Evolutionary conservation across 2,888 invertebrate genomes (phyloP), one percentile per base, ranked within the genome.

Genomic region (Tridacna gigas): DNA sequence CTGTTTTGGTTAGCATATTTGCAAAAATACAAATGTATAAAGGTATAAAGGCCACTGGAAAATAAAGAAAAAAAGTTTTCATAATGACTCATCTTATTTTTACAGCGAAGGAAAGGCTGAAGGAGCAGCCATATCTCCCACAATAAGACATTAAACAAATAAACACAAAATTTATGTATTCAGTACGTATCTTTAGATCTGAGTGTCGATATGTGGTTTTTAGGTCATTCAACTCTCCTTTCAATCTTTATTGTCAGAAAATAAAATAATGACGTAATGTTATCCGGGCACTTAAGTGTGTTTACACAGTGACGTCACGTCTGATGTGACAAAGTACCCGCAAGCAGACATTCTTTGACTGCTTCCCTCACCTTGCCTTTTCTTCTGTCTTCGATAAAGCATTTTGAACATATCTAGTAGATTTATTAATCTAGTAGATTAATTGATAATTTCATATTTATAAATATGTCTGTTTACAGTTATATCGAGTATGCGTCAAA

Each of bases 231-330:
- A 69, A 69, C 47, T 25, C 48, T n/a, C 22, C 26, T 69, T 69
- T 69, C 69, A 69, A 7, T 47, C 7, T 69, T 13, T 13, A 69
- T 69, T 47, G 69, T 69, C 25, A 37, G 25, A 47, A 15, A 18
- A 37, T 22, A 69, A 69, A 69, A 69, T 48, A 69, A 47, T 69
- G 47, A 47, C 69, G 69, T 47, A 69, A 69, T 69, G 48, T 69
- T 69, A 69, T 66, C 48, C 47, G 69, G 69, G 48, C 69, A 28
- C 66, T 51, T 86, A 82, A 82, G 83, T 83, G 69, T 86, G 74
- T 83, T 86, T 71, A 80, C 82, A 77, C 56, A 81, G 65, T 86
- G 79, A 82, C 82, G 60, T 79, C 82, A 86, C 47, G 26, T 22
- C 12, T 79, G 69, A 76, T 20, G 77, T 66, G 48, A 67, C 48